phyloP scores from a whole-genome alignment of 2,113 vertebrate species.

The Chaetorhynchus papuensis region DNA sequence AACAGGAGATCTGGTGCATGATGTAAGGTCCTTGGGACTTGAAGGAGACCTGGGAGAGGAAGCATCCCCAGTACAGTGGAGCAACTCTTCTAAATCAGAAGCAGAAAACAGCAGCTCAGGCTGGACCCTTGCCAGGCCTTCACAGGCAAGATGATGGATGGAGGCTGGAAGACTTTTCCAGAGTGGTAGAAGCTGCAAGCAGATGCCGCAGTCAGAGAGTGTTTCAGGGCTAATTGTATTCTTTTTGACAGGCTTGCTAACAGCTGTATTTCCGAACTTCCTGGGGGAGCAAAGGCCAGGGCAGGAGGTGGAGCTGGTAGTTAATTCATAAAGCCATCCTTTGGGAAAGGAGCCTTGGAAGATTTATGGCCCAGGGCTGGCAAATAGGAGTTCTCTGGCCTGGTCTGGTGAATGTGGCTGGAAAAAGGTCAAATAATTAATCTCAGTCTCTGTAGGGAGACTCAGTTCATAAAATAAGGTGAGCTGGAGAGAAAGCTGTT shows the following conservation, averaged over 20 bases:
- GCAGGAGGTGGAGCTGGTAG: not conserved
- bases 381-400: not conserved
- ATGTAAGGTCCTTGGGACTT: not conserved
- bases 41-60: not conserved
- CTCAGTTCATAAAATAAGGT: not conserved
- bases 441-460: not conserved
- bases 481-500: not conserved
- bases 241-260: not conserved
- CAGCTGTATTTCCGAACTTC: not conserved
- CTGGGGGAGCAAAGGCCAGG: not conserved
- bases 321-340: not conserved
- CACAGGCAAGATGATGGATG: not conserved
- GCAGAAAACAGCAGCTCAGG: not conserved
- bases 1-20: not conserved
- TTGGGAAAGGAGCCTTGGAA: not conserved
- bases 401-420: not conserved
- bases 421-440: not conserved
- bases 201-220: not conserved
- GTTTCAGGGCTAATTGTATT: not conserved
- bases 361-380: accelerated
- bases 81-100: not conserved
- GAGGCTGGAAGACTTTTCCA: not conserved
- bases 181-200: not conserved
- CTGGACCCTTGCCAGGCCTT: not conserved
- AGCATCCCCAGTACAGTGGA: not conserved